Evolutionary conservation across 2,113 vertebrate genomes (phyloP).

Genomic region (Cyprinus carpio): DNA sequence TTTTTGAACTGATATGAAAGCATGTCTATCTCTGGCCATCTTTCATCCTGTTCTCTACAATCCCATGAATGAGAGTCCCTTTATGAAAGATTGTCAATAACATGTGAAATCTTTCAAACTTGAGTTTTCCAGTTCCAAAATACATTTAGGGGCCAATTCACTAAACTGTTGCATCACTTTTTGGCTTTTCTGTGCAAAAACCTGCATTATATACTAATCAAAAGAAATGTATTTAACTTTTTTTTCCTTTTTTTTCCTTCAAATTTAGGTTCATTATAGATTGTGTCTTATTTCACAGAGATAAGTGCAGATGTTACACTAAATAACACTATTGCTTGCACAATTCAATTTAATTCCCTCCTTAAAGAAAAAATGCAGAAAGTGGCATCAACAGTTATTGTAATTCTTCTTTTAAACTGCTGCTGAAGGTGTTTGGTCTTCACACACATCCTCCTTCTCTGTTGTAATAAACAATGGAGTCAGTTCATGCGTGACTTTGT

Average conservation of each 20-base stretch:
- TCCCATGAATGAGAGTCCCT: slow-evolving; percentile 14
- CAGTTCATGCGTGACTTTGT: neutral
- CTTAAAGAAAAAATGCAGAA: neutral
- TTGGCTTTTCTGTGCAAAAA: neutral
- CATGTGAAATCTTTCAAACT: slow-evolving; percentile 18
- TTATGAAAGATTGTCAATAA: slow-evolving; percentile 8
- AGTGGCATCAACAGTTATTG: neutral
- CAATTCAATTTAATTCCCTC: neutral
- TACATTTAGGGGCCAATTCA: neutral
- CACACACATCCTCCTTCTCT: neutral
- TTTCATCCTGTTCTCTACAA: slow-evolving; percentile 37
- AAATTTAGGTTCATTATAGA: neutral
- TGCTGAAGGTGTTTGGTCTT: neutral
- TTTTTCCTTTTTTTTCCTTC: neutral
- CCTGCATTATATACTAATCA: neutral
- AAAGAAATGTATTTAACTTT: neutral
- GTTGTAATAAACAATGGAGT: neutral
- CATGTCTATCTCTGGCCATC: slow-evolving; percentile 36
- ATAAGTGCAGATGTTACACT: neutral
- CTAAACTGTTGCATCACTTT: neutral
- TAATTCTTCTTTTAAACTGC: neutral
- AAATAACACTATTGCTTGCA: neutral
- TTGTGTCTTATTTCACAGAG: neutral
- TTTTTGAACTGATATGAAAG: slow-evolving; percentile 49
- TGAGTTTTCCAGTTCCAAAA: neutral